These are phyloP conservation scores for Athripsodes cinereus DNA, from an alignment of 2,888 invertebrate species.

Conservation along the genomic window DNA sequence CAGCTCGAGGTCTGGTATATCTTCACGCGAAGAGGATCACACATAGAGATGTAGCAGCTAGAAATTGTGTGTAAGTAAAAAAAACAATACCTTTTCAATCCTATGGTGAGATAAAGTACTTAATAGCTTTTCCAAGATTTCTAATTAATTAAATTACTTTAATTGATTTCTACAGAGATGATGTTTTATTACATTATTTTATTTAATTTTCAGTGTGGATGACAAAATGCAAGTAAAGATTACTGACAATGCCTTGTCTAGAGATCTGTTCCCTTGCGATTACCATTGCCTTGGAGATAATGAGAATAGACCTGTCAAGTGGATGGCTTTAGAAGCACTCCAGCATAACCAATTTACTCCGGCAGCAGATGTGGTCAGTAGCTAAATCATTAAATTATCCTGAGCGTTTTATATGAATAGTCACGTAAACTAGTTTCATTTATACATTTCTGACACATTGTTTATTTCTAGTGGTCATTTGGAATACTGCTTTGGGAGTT, in stretches of 20 bases:
- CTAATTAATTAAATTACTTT: too few species aligned
- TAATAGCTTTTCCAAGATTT: too few species aligned
- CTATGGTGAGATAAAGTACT: too few species aligned
- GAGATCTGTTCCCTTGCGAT: conserved; percentile 88
- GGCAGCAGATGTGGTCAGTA: conserved; percentile 82
- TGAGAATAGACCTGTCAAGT: conserved; percentile 89
- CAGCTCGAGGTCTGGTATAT: conserved; percentile 79
- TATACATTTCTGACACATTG: conserved; percentile 3
- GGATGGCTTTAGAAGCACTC: conserved; percentile 86
- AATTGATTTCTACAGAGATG: too few species aligned
- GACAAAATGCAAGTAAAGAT: conserved; percentile 76
- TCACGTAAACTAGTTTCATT: too few species aligned
- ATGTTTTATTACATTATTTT: too few species aligned
- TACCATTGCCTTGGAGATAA: conserved; percentile 92
- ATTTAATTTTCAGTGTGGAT: conserved; percentile 52
- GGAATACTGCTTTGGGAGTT: conserved; percentile 95
- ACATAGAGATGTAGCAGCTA: conserved; percentile 85
- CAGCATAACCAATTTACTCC: conserved; percentile 75
- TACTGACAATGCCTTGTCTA: conserved; percentile 80
- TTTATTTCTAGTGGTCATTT: conserved; percentile 73
- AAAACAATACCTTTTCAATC: too few species aligned
- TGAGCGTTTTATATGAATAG: too few species aligned
- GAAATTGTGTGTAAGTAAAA: conserved; percentile 81
- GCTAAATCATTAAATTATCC: too few species aligned
- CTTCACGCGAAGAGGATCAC: conserved; percentile 82